phyloP scores from a whole-genome alignment of 2,113 vertebrate species.

The Dinomys branickii region DNA sequence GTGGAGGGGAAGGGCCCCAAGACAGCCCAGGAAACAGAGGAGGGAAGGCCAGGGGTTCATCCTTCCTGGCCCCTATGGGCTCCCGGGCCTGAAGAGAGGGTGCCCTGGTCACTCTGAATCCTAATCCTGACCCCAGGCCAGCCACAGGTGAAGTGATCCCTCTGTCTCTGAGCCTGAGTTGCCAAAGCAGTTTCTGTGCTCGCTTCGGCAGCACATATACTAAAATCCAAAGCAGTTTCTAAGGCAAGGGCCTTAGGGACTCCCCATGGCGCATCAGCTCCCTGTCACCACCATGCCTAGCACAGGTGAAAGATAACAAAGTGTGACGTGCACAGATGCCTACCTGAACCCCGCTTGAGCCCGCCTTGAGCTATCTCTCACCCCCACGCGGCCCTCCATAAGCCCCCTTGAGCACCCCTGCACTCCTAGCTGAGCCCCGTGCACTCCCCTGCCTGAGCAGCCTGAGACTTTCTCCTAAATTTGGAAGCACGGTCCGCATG shows the following conservation, averaged over 20 bases:
- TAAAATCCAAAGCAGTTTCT: no score
- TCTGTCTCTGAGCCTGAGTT: no score
- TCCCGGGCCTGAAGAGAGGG: neutral
- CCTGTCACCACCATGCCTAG: neutral
- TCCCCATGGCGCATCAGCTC: fast-evolving
- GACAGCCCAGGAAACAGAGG: neutral
- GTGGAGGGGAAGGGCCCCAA: neutral
- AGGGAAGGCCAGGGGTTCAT: neutral
- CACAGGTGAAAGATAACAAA: neutral
- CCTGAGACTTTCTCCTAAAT: neutral
- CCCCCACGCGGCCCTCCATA: neutral
- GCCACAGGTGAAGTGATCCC: no score
- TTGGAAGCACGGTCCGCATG: no score
- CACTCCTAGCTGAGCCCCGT: neutral
- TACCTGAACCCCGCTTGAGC: neutral
- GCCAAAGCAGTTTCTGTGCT: no score
- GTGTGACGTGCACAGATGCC: neutral
- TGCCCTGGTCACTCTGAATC: neutral
- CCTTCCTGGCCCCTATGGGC: neutral
- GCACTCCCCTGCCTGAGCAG: neutral
- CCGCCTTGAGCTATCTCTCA: neutral
- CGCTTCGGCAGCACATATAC: no score
- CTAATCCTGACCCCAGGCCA: neutral
- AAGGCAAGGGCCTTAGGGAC: neutral
- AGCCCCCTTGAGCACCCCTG: neutral